phyloP scores from a whole-genome alignment of 2,888 invertebrate species.

The Cheilosia vulpina region DNA sequence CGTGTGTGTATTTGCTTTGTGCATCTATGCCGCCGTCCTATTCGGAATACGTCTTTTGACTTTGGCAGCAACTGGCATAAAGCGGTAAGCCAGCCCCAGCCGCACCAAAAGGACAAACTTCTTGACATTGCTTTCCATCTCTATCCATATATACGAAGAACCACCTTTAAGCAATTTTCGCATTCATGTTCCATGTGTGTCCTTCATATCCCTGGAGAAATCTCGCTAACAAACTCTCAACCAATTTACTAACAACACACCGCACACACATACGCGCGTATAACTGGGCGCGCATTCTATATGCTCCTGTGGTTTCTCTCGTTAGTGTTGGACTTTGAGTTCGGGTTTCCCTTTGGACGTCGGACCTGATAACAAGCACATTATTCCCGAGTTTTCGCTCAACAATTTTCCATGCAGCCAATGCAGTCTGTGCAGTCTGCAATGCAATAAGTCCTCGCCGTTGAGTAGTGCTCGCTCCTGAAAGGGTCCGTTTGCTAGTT shows the following conservation, averaged over 20 bases:
- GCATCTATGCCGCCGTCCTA: neutral
- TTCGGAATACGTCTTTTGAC: conserved; percentile 33
- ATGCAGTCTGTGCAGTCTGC: conserved; percentile 15
- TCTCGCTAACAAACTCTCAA: conserved; percentile 52
- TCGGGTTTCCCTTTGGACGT: conserved; percentile 10
- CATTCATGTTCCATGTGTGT: conserved; percentile 30
- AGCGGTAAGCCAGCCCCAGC: conserved; percentile 6
- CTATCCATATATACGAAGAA: conserved; percentile 8
- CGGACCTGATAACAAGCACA: conserved; percentile 33
- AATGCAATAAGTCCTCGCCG: neutral
- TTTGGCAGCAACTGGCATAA: conserved; percentile 23
- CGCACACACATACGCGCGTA: conserved; percentile 22
- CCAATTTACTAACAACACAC: conserved; percentile 66
- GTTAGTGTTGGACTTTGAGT: conserved; percentile 58
- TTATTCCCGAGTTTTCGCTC: conserved; percentile 39
- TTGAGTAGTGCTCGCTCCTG: neutral
- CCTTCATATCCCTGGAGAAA: conserved; percentile 51
- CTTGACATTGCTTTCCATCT: conserved; percentile 44
- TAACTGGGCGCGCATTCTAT: conserved; percentile 23
- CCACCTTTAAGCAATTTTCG: conserved; percentile 53
- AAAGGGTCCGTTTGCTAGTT: conserved; percentile 27
- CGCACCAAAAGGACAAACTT: conserved; percentile 67
- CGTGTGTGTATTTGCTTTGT: conserved; percentile 32
- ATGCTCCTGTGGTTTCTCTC: conserved; percentile 64
- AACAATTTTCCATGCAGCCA: conserved; percentile 42